A percentile compares a stretch with the other conserved stretches of the same genome.
These are phyloP conservation scores for Trachemys scripta DNA, from an alignment of 2,113 vertebrate species.

Conservation along the genomic window DNA sequence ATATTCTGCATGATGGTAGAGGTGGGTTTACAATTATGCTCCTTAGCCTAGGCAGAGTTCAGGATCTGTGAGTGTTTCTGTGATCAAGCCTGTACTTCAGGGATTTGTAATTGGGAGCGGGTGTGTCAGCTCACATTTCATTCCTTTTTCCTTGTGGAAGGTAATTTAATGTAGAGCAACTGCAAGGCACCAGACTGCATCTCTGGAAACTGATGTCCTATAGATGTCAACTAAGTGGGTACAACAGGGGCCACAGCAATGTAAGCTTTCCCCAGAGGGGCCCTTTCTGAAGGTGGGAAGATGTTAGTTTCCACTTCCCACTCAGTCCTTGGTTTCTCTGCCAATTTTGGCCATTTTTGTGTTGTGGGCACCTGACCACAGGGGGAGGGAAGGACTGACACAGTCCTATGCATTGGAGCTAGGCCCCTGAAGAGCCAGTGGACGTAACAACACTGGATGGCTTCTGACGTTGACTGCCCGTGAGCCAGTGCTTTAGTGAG, in stretches of 20 bases:
- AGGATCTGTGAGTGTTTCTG: background rate
- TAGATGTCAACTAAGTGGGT: background rate
- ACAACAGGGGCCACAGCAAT: background rate
- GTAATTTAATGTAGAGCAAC: background rate
- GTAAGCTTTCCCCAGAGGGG: background rate
- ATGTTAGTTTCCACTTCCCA: background rate
- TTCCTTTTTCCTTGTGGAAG: background rate
- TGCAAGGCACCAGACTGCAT: background rate
- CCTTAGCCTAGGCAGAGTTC: background rate
- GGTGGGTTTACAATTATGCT: background rate
- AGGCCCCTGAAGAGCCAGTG: background rate
- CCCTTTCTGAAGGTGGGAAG: rapidly evolving
- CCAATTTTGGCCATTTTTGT: background rate
- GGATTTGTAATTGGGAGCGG: background rate
- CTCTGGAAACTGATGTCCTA: background rate
- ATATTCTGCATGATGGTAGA: background rate
- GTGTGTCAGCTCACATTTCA: background rate
- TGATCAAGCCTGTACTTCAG: background rate
- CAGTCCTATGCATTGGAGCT: background rate
- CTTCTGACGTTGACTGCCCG: background rate
- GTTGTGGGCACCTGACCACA: background rate
- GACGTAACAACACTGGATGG: background rate
- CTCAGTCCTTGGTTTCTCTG: rapidly evolving
- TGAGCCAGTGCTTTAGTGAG: background rate
- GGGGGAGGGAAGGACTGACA: background rate